Base-by-base conservation (phyloP, 2,888 invertebrate species). In the Diplolepis rosae region DNA sequence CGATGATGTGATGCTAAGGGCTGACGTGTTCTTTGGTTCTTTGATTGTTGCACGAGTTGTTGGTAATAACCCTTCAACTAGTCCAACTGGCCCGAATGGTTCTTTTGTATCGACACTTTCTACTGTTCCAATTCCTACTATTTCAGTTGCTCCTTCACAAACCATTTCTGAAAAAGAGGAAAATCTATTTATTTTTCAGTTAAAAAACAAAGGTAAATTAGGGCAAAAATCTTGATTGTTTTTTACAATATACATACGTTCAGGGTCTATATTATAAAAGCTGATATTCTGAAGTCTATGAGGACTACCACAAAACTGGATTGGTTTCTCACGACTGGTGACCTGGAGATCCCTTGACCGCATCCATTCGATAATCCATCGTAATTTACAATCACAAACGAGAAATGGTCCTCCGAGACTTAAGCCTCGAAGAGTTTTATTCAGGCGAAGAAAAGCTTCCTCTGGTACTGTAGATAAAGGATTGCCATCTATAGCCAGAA, bases 321-420 rank as follows among this genome's bases (percentile, higher is more conserved):
- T 97, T 88, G 95, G 96, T 81, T 96, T 91, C 89, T 97, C 97
- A 51, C 97, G 92, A 76, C 96, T 96, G 11, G 97, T 97, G 22
- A 97, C 96, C 91, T 97, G 97, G 48, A 97, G 90, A 86, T 97
- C 96, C 13, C 94, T 94, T 77, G 93, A 94, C 67, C 94, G 92
- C 80, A 97, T 96, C 97, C 97, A 97, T 85, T 96, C 94, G 73
- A 95, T 93, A 72, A 97, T 94, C 97, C 97, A 97, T 7, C 93
- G 92, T 61, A 97, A 89, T 71, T 94, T 93, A 87, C 97, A 97
- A 86, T 97, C 97, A 85, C 97, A 97, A 79, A 94, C 94, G 32
- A 97, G 90, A 86, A 96, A 96, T 74, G 96, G 91, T 4, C 97
- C 97, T 7, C 97, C 97, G 11, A 97, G 90, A 82, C 96, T 96